Percentiles rank a stretch among this genome's conserved stretches.
Evolutionary conservation across 1,140 invertebrate genomes (phyloP).

Genomic region (Ctenoplectra terminalis): DNA sequence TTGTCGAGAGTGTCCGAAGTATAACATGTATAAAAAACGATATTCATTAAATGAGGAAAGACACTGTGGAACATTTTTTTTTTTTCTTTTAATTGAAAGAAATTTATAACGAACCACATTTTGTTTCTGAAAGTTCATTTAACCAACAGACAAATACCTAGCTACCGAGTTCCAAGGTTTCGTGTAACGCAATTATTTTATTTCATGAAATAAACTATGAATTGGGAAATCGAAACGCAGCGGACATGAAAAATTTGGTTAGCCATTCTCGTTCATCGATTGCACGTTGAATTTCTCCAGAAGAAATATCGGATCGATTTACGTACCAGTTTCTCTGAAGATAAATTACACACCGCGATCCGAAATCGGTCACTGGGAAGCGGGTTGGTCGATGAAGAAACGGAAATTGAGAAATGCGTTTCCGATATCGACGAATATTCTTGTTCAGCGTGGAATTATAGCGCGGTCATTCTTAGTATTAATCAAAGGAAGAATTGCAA

Average conservation of each 20-base stretch:
- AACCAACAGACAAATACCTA: no score
- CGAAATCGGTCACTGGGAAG: constrained; percentile 28
- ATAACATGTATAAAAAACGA: neutral
- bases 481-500: no score
- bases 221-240: neutral
- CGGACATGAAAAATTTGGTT: neutral
- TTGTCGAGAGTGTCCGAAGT: neutral
- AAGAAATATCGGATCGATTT: constrained; percentile 24
- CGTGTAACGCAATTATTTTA: no score
- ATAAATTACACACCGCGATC: constrained; percentile 29
- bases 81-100: no score
- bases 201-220: no score
- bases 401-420: constrained; percentile 16
- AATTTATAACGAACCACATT: no score
- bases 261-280: neutral
- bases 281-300: neutral
- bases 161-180: no score
- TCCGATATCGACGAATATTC: constrained; percentile 1
- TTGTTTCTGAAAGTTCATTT: no score
- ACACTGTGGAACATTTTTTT: no score
- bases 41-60: neutral
- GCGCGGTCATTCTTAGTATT: neutral
- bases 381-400: neutral
- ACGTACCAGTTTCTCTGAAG: constrained; percentile 37
- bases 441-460: neutral